Evolutionary conservation across 2,888 invertebrate genomes (phyloP), one percentile per base, ranked within the genome.

Genomic region (Ryuthela nishihirai): DNA sequence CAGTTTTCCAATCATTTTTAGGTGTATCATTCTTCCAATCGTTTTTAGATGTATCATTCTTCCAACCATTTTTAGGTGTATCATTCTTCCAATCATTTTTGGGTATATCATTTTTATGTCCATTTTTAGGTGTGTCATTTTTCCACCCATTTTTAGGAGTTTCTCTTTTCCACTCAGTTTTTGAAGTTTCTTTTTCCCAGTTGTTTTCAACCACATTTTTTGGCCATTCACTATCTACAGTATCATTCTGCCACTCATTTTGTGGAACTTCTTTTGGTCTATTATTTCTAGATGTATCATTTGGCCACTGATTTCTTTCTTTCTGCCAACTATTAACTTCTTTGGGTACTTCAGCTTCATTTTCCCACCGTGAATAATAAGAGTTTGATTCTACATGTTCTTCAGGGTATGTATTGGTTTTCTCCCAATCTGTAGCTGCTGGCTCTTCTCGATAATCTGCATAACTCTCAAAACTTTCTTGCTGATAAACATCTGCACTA

Each of bases 391-490:
- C 55, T n/a, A 32, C 34, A 26, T 40, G 49, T 17, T 35, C 40
- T 9, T 46, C 46, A 17, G 29, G n/a, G n/a, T 10, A 32, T 48
- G 17, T 56, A 56, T 21, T 45, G 25, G 23, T 44, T 18, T 45
- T 40, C 18, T 29, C 9, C 26, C 36, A 41, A 4, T 45, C 46
- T 1, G 50, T 46, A 21, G 49, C 41, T 17, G 49, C 46, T 2
- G 58, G 47, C 20, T 58, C 58, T 42, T 58, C 58, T 47, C 58
- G 45, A 15, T 44, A 50, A 15, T 46, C 46, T n/a, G 41, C 46
- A 35, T 61, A 56, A 34, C 56, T 64, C 20, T 65, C 65, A 41
- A 59, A 64, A 39, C 64, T 65, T 26, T 64, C 64, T 24, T 64
- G 64, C 6, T 54, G 55, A 35, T 64, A 64, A 26, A 52, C 45